Base-by-base conservation (phyloP, 2,888 invertebrate species). In the Lampropteryx suffumata region DNA sequence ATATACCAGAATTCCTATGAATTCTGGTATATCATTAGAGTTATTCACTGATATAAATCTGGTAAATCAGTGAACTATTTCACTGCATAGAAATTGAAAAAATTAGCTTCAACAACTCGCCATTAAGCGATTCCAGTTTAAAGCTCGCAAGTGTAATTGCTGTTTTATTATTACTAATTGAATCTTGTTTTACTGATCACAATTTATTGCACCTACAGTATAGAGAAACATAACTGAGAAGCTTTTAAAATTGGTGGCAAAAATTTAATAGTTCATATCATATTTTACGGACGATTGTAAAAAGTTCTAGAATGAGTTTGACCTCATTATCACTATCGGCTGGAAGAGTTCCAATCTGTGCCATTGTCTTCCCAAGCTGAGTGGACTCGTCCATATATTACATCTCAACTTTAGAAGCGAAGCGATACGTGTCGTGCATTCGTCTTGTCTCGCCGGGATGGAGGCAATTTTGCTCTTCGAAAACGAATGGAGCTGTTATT, bases 341-440 rank as follows among this genome's bases (percentile, higher is more conserved):
- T 85, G 84, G 84, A 84, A 78, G 70, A 64, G 67, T 67, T 82
- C 84, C 84, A 84, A 84, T 80, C 73, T 74, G 59, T 60, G 52
- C 69, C 71, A 75, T 81, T 82, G 81, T 83, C 76, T 81, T 21
- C 5, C 29, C 29, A 21, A 37, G 30, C 37, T 26, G 32, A 73
- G 69, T 74, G 72, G 75, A 73, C 71, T 66, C 63, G 59, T 60
- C 60, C 63, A 62, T 67, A 67, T 65, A 69, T 67, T 64, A 69
- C 50, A 61, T 61, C 36, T 39, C 28, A 33, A 54, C 35, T 42
- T 60, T 44, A 43, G 43, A 46, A 32, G 39, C 17, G 46, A 27
- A 17, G 33, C 26, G 34, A 53, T 48, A 46, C 45, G 45, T 48
- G 50, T 47, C 43, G 33, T 45, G 30, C 36, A 50, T 50, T 50